These are phyloP conservation scores for Stichodactyla mertensii DNA, from an alignment of 64 coral and sea anemone species.

Conservation along the genomic window DNA sequence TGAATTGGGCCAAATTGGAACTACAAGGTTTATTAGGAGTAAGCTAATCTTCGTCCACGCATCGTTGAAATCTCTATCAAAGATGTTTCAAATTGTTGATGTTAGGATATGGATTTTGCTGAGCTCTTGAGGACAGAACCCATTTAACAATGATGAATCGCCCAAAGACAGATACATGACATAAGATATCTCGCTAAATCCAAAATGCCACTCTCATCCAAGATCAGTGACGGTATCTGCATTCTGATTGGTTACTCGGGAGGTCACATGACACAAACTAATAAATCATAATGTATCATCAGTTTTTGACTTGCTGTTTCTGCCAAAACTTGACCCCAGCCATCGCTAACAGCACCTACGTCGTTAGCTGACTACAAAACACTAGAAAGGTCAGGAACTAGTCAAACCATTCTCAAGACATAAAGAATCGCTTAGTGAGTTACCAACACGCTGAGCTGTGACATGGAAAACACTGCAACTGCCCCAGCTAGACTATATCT, in stretches of 20 bases:
- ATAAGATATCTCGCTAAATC: not conserved
- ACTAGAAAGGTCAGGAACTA: constrained; percentile 7
- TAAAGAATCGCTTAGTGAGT: not conserved
- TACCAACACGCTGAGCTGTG: not conserved
- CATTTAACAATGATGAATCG: not conserved
- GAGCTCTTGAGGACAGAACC: not conserved
- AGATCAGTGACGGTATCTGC: not conserved
- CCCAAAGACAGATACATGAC: not conserved
- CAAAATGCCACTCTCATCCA: not conserved
- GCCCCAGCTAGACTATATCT: not conserved
- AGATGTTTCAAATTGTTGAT: not conserved
- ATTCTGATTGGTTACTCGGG: not conserved
- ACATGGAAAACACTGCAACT: constrained; percentile 12
- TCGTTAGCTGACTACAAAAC: not conserved
- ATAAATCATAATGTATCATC: constrained; percentile 27
- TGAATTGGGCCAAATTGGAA: too few relatives aligned
- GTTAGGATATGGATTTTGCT: not conserved
- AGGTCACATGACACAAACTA: not conserved
- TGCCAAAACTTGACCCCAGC: constrained; percentile 15
- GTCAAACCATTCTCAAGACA: not conserved
- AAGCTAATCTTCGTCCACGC: too few relatives aligned
- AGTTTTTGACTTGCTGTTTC: not conserved
- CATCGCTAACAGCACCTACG: not conserved
- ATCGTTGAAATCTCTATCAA: too few relatives aligned
- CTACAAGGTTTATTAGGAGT: too few relatives aligned